Evolutionary conservation across 2,888 invertebrate genomes (phyloP).

Genomic region (Resseliella maxima): DNA sequence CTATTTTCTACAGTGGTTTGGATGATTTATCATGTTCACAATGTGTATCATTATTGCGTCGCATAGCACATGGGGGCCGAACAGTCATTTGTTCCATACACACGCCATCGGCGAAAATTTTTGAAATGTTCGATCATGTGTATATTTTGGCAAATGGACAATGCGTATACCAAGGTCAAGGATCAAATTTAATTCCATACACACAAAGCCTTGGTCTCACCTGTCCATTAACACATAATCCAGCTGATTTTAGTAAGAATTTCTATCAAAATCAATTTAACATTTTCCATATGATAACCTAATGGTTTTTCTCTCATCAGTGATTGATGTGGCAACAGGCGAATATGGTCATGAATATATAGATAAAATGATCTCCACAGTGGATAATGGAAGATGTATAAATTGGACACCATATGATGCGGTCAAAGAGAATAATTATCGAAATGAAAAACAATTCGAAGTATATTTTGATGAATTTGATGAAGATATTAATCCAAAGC

Average conservation of each 20-base stretch:
- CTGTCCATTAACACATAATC: slow-evolving; percentile 94
- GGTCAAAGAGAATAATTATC: slow-evolving; percentile 5
- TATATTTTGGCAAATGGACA: slow-evolving; percentile 90
- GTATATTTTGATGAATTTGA: slow-evolving; percentile 62
- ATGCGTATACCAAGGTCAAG: slow-evolving; percentile 89
- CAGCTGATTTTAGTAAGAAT: slow-evolving; percentile 91
- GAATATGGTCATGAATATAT: slow-evolving; percentile 79
- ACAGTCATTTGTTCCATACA: slow-evolving; percentile 95
- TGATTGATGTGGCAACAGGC: slow-evolving; percentile 83
- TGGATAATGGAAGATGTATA: slow-evolving; percentile 75
- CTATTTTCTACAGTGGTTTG: slow-evolving; percentile 79
- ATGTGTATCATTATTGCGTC: slow-evolving; percentile 85
- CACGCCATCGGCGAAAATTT: slow-evolving; percentile 94
- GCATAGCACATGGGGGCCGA: slow-evolving; percentile 85
- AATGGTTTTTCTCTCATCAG: slow-evolving; percentile 69
- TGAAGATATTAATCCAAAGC: slow-evolving; percentile 68
- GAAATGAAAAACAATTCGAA: not conserved
- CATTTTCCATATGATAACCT: no score
- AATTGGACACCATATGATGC: slow-evolving; percentile 67
- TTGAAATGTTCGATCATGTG: slow-evolving; percentile 90
- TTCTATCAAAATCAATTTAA: slow-evolving; percentile 32
- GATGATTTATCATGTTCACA: slow-evolving; percentile 92
- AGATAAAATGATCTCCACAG: slow-evolving; percentile 75
- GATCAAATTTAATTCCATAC: slow-evolving; percentile 83
- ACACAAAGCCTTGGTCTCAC: slow-evolving; percentile 79